Percentiles rank a stretch among this genome's conserved stretches.
phyloP scores from a whole-genome alignment of 92 coral and sea anemone genomes.

The Paramuricea clavata region DNA sequence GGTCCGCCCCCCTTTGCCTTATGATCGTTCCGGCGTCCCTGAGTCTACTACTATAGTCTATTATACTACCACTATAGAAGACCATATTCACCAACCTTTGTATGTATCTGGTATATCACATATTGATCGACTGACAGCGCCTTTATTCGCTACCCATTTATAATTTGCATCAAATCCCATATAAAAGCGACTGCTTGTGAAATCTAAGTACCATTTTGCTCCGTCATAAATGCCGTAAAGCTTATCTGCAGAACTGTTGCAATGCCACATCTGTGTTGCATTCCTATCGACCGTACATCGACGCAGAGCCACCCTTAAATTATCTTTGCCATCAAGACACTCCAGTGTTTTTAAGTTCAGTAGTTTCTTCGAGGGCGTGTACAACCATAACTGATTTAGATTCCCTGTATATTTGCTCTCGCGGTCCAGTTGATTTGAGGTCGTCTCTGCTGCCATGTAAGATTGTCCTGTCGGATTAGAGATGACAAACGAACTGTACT shows the following conservation, averaged over 20 bases:
- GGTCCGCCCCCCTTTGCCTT: too few species aligned
- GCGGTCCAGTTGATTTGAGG: neutral
- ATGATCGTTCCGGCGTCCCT: too few species aligned
- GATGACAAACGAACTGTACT: slow-evolving; percentile 28
- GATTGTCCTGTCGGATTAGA: neutral
- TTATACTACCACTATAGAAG: neutral
- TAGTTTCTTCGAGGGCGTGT: neutral
- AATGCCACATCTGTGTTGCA: slow-evolving; percentile 9
- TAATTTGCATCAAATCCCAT: neutral
- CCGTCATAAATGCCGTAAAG: neutral
- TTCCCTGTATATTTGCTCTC: slow-evolving; percentile 11
- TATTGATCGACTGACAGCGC: neutral
- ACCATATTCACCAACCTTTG: slow-evolving; percentile 15
- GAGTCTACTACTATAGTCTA: too few species aligned
- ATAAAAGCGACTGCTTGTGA: neutral
- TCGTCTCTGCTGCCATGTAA: neutral
- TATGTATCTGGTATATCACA: slow-evolving; percentile 19
- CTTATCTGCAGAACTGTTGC: neutral
- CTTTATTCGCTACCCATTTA: slow-evolving; percentile 15
- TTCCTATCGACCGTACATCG: neutral
- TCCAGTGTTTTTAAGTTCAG: slow-evolving; percentile 34
- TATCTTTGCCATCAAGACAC: slow-evolving; percentile 19
- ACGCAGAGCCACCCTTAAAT: neutral
- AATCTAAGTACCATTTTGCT: neutral
- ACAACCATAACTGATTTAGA: slow-evolving; percentile 19